Conservation (phyloP, 1,140 invertebrate species). For the Panulirus ornatus region DNA sequence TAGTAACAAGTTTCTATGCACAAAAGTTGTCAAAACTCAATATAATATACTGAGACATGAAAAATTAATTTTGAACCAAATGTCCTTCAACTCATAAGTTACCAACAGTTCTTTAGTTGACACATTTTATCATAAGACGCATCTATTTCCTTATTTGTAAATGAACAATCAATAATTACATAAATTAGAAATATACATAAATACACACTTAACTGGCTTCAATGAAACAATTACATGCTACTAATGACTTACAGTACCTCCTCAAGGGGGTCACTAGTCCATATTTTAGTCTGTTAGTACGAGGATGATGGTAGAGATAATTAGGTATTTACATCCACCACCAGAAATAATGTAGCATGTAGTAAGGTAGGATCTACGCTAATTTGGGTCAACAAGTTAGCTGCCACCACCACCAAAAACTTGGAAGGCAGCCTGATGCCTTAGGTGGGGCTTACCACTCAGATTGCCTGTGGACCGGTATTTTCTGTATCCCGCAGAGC, state of each 20-base stretch:
- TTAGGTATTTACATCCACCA: conserved; percentile 14
- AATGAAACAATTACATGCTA: background rate
- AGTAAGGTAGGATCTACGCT: conserved; percentile 24
- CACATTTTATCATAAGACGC: too few species aligned
- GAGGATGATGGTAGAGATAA: background rate
- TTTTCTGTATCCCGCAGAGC: conserved; percentile 63
- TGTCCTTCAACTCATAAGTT: background rate
- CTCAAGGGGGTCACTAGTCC: background rate
- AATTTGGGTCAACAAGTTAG: conserved; percentile 40
- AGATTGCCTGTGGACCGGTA: conserved; percentile 75
- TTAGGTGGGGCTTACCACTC: conserved; percentile 72
- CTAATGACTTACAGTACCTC: background rate
- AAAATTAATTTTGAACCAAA: background rate
- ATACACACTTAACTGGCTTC: too few species aligned
- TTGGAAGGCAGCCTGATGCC: conserved; percentile 26
- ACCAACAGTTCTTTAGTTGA: too few species aligned
- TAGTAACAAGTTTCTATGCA: too few species aligned
- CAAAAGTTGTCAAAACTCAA: too few species aligned
- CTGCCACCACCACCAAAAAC: conserved; percentile 62
- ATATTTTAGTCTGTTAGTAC: conserved; percentile 10
- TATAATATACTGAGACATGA: background rate
- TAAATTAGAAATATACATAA: too few species aligned
- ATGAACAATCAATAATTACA: too few species aligned
- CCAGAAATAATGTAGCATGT: conserved; percentile 23
- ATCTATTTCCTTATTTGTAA: too few species aligned